A percentile compares a stretch with the other conserved stretches of the same genome.
These are phyloP conservation scores for Yponomeuta evonymella DNA, from an alignment of 2,888 invertebrate species.

Conservation along the genomic window DNA sequence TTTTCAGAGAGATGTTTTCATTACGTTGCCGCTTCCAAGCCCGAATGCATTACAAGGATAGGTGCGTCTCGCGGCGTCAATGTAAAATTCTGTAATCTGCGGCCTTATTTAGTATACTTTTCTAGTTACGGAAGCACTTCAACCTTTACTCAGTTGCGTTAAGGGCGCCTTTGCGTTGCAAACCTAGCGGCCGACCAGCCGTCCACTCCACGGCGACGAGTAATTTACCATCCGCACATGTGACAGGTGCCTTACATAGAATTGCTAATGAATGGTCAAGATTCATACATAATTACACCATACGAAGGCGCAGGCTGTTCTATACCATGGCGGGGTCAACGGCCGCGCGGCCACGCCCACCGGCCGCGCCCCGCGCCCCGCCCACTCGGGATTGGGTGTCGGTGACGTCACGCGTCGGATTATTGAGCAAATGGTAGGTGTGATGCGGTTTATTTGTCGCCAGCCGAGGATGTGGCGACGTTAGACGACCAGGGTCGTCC, in stretches of 20 bases:
- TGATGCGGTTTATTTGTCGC: no score
- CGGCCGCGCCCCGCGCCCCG: conserved; percentile 51
- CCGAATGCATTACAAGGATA: no score
- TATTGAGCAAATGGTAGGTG: background rate
- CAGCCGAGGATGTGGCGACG: no score
- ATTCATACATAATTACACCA: conserved; percentile 7
- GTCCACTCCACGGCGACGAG: background rate
- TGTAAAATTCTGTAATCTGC: no score
- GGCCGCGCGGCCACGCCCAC: conserved; percentile 56
- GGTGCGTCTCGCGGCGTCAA: no score
- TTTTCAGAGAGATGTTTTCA: no score
- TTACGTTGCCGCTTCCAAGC: no score
- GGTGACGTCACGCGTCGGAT: conserved; percentile 26
- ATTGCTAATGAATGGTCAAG: conserved; percentile 13
- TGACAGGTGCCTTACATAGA: conserved; percentile 14
- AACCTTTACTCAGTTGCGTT: background rate
- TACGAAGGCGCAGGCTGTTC: background rate
- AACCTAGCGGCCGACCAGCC: background rate
- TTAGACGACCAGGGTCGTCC: no score
- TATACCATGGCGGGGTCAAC: conserved; percentile 40
- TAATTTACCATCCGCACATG: conserved; percentile 2
- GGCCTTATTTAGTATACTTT: no score
- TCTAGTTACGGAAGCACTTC: background rate
- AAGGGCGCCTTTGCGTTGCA: background rate
- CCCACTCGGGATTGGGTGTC: conserved; percentile 37